Evolutionary conservation across 2,888 invertebrate genomes (phyloP).

Genomic region (Choreutis nemorana): DNA sequence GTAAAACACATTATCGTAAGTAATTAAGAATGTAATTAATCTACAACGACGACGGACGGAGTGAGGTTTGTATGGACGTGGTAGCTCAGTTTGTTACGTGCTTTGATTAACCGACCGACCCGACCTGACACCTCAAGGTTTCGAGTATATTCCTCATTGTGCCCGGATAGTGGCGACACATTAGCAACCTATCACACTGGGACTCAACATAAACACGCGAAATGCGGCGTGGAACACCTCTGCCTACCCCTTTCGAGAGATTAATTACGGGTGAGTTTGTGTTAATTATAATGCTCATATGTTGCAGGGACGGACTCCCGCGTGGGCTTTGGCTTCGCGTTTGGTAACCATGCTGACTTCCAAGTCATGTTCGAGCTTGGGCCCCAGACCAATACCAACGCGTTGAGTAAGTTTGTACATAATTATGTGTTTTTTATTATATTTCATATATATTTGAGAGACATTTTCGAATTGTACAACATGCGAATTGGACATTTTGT

Average conservation of each 20-base stretch:
- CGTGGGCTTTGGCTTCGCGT: constrained; percentile 79
- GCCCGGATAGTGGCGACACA: too few relatives aligned
- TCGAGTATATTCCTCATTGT: too few relatives aligned
- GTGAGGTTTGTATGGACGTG: neutral
- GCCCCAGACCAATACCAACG: constrained; percentile 78
- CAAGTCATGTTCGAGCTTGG: constrained; percentile 80
- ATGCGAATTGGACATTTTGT: too few relatives aligned
- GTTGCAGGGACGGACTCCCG: constrained; percentile 80
- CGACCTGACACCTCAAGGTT: too few relatives aligned
- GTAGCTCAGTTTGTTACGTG: neutral
- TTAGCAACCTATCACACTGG: too few relatives aligned
- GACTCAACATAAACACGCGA: too few relatives aligned
- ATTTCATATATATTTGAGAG: too few relatives aligned
- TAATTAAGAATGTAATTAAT: neutral
- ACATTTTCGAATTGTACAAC: too few relatives aligned
- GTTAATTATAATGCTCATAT: constrained; percentile 2
- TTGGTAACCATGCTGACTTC: constrained; percentile 84
- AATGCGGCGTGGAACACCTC: too few relatives aligned
- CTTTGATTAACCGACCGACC: too few relatives aligned
- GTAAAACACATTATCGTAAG: neutral
- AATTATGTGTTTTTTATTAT: too few relatives aligned
- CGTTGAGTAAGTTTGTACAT: constrained; percentile 67
- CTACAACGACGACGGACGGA: neutral
- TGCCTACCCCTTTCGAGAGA: too few relatives aligned
- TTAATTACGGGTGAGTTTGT: neutral